Conservation (phyloP, 2,888 invertebrate species). For the Tortricodes alternella region DNA sequence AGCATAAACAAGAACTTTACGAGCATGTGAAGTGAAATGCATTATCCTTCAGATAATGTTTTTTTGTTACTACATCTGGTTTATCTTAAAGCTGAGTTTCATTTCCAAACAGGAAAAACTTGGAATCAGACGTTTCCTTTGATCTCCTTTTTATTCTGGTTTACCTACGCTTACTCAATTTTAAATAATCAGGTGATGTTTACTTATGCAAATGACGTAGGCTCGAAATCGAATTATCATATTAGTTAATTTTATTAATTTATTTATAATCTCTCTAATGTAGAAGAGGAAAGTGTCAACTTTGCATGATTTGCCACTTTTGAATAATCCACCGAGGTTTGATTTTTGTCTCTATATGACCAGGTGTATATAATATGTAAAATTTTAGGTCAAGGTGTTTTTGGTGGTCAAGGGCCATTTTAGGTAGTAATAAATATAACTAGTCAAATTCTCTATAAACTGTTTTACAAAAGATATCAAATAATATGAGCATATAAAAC, state of each 20-base stretch:
- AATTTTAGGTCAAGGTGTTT: constrained; percentile 19
- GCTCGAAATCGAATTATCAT: constrained; percentile 11
- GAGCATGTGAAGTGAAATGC: no score
- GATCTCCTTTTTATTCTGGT: constrained; percentile 6
- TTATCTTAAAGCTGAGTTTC: constrained; percentile 12
- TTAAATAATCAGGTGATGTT: constrained; percentile 4
- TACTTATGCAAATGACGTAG: constrained; percentile 17
- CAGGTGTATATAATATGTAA: not conserved
- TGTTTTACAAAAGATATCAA: no score
- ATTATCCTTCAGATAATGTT: not conserved
- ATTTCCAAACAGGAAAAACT: constrained; percentile 10
- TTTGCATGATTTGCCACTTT: constrained; percentile 17
- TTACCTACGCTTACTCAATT: constrained; percentile 3
- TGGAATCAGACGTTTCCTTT: constrained; percentile 12
- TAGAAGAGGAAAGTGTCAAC: constrained; percentile 17
- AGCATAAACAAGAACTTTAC: no score
- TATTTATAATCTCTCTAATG: constrained; percentile 16
- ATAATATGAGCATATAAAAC: no score
- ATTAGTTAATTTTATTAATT: constrained; percentile 15
- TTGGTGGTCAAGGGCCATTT: no score
- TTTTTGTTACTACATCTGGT: constrained; percentile 14
- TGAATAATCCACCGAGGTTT: not conserved
- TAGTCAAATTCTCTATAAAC: not conserved
- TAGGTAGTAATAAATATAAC: not conserved
- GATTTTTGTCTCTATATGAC: not conserved